A percentile compares a stretch with the other conserved stretches of the same genome.
Conservation (phyloP, 2,113 vertebrate species). For the Entomyzon cyanotis region DNA sequence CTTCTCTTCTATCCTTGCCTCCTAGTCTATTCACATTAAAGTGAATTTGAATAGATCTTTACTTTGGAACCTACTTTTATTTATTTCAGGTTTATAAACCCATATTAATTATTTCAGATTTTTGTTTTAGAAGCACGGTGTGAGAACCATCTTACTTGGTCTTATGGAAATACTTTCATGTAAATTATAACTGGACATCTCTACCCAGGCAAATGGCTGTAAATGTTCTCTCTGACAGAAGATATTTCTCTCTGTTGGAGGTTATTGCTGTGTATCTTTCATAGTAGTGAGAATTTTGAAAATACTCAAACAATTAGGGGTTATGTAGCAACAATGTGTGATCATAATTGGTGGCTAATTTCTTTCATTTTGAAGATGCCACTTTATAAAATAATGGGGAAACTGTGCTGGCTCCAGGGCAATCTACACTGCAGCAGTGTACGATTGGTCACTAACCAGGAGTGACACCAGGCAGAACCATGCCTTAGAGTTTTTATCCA, state of each 20-base stretch:
- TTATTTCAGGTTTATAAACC: background rate
- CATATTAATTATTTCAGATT: background rate
- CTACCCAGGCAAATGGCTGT: background rate
- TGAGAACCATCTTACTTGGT: background rate
- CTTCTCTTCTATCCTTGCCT: background rate
- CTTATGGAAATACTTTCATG: background rate
- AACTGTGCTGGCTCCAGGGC: background rate
- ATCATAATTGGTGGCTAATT: background rate
- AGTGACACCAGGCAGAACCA: slow-evolving; percentile 31
- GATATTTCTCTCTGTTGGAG: background rate
- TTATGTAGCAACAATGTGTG: background rate
- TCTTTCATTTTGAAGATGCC: background rate
- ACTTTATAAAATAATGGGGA: background rate
- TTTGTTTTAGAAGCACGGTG: background rate
- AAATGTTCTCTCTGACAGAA: background rate
- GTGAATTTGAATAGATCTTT: background rate
- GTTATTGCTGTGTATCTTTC: background rate
- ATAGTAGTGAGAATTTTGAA: background rate
- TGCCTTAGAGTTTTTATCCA: slow-evolving; percentile 5
- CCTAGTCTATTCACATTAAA: background rate
- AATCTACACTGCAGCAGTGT: background rate
- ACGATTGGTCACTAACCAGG: slow-evolving; percentile 18
- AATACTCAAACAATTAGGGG: background rate
- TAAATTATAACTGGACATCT: background rate
- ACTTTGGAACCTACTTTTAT: background rate